phyloP scores from a whole-genome alignment of 2,113 vertebrate species.

The Pleuronectes platessa region DNA sequence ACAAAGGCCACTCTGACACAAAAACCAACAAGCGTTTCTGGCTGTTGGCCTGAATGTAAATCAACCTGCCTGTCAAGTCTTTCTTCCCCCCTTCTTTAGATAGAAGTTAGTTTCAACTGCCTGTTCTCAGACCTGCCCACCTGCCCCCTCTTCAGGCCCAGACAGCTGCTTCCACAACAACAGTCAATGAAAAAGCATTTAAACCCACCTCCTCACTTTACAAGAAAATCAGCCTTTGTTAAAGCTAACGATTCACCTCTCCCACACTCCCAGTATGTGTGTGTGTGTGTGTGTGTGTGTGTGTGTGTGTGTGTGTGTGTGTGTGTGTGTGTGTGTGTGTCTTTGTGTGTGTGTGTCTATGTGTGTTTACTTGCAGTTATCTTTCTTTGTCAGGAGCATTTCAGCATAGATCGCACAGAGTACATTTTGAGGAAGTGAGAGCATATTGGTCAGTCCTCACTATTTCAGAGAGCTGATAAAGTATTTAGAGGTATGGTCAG shows the following conservation, averaged over 20 bases:
- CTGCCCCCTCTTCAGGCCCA: constrained; percentile 53
- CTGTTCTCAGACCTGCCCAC: constrained; percentile 53
- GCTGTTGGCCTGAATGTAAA: constrained; percentile 65
- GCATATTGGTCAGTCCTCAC: no score
- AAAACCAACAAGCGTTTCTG: constrained; percentile 42
- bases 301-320: constrained; percentile 10
- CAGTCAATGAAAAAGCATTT: constrained; percentile 61
- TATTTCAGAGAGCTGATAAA: no score
- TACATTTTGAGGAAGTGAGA: no score
- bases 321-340: no score
- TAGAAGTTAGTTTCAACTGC: constrained; percentile 25
- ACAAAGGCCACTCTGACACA: constrained; percentile 24
- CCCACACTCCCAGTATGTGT: constrained; percentile 33
- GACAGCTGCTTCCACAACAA: constrained; percentile 40
- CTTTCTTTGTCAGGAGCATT: no score
- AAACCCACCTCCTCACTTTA: constrained; percentile 57
- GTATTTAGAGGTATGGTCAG: no score
- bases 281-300: constrained; percentile 6
- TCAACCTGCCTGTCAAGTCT: constrained; percentile 41
- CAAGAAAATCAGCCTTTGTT: constrained; percentile 66
- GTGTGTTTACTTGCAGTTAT: no score
- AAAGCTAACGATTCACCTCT: constrained; percentile 53
- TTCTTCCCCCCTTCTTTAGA: neutral
- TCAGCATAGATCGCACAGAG: no score
- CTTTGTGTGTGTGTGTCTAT: no score